phyloP scores from a whole-genome alignment of 2,888 invertebrate genomes.

The Tetropium fuscum region DNA sequence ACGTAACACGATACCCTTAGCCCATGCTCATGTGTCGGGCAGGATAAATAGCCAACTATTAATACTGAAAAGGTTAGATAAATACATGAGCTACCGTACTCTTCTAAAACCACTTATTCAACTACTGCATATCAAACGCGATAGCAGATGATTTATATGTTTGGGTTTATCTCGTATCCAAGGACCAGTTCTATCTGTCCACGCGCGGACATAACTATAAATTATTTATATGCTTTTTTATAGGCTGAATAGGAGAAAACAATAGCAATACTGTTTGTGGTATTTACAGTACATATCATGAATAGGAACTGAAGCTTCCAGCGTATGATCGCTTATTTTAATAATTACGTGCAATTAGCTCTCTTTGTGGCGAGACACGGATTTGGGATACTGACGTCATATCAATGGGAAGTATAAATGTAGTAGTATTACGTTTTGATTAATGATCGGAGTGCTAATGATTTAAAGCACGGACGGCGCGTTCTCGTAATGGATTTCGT shows the following conservation, averaged over 20 bases:
- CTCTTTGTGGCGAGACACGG: not conserved
- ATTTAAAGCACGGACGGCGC: not conserved
- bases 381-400: not conserved
- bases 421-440: slow-evolving; percentile 5
- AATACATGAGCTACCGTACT: slow-evolving; percentile 25
- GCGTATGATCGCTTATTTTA: not conserved
- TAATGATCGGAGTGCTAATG: slow-evolving; percentile 1
- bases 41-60: slow-evolving; percentile 30
- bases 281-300: not conserved
- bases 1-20: no score
- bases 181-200: slow-evolving; percentile 1
- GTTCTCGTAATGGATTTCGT: not conserved
- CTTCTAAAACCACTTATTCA: not conserved
- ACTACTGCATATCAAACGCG: not conserved
- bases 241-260: not conserved
- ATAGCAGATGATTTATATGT: not conserved
- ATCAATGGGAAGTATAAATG: not conserved
- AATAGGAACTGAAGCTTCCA: not conserved
- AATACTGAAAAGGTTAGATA: slow-evolving; percentile 30
- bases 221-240: slow-evolving; percentile 3
- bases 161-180: not conserved
- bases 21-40: no score
- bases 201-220: not conserved
- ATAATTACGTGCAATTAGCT: no score
- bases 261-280: not conserved